Percentiles rank a stretch among this genome's conserved stretches.
Evolutionary conservation across 2,888 invertebrate genomes (phyloP).

Genomic region (Glaucopsyche alexis): DNA sequence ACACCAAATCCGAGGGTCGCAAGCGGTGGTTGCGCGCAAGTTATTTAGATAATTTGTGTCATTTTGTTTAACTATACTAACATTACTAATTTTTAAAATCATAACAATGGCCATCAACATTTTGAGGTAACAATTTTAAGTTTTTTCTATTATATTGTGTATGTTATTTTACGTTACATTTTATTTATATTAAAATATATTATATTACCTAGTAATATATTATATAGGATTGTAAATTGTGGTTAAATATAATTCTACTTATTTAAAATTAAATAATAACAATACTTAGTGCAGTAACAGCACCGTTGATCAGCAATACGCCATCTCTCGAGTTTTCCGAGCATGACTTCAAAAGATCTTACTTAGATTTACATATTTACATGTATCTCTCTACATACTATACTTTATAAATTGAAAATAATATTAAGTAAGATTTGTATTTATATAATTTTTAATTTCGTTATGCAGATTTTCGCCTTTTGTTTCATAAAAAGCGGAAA

Average conservation of each 20-base stretch:
- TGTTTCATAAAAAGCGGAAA: neutral
- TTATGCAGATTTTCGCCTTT: neutral
- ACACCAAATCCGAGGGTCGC: constrained; percentile 72
- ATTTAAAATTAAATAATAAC: too few species aligned
- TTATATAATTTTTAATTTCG: neutral
- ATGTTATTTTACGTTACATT: neutral
- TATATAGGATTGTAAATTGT: too few species aligned
- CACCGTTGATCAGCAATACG: neutral
- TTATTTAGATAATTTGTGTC: constrained; percentile 31
- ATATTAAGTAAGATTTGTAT: neutral
- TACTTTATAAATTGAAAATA: too few species aligned
- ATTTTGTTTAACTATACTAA: too few species aligned
- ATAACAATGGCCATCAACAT: neutral
- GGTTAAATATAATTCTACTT: too few species aligned
- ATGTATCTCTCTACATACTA: too few species aligned
- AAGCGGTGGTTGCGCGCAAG: constrained; percentile 75
- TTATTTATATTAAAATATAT: too few species aligned
- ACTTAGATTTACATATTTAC: too few species aligned
- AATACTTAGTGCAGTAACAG: neutral
- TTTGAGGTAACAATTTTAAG: neutral
- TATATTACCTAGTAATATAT: too few species aligned
- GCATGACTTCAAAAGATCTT: neutral
- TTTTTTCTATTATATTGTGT: neutral
- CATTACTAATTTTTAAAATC: too few species aligned
- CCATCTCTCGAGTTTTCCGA: neutral